Evolutionary conservation across 2,797 vertebrate genomes (phyloP).

Genomic region (Pseudotriccus pelzelni): DNA sequence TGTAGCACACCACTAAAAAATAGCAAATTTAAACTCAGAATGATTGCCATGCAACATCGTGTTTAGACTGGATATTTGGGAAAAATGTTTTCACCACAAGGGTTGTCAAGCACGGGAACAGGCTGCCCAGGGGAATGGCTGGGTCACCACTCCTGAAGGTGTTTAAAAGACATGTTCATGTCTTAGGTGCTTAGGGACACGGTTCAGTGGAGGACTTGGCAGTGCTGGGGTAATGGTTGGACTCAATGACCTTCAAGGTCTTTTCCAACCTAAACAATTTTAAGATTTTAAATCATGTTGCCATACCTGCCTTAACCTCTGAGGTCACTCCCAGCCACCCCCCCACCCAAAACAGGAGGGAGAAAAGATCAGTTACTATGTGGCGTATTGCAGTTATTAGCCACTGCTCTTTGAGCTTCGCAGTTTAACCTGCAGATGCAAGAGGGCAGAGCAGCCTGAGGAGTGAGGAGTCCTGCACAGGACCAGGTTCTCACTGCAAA

Average conservation of each 20-base stretch:
- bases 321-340: background rate
- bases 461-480: background rate
- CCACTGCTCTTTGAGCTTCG: background rate
- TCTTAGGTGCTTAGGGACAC: background rate
- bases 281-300: background rate
- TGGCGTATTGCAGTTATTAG: background rate
- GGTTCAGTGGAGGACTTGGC: background rate
- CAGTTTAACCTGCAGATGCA: background rate
- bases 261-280: background rate
- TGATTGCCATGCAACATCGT: background rate
- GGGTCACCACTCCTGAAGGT: background rate
- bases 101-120: background rate
- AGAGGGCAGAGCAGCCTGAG: background rate
- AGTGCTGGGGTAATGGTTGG: background rate
- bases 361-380: background rate
- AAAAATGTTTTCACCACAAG: background rate
- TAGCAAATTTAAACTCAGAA: background rate
- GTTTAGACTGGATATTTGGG: background rate
- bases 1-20: background rate
- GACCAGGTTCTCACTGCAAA: background rate
- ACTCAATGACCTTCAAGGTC: accelerated
- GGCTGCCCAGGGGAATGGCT: background rate
- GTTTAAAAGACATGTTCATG: background rate
- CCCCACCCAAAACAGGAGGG: background rate
- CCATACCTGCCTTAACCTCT: background rate